These are phyloP conservation scores for Labroides dimidiatus DNA, from an alignment of 2,797 vertebrate species.

Conservation along the genomic window DNA sequence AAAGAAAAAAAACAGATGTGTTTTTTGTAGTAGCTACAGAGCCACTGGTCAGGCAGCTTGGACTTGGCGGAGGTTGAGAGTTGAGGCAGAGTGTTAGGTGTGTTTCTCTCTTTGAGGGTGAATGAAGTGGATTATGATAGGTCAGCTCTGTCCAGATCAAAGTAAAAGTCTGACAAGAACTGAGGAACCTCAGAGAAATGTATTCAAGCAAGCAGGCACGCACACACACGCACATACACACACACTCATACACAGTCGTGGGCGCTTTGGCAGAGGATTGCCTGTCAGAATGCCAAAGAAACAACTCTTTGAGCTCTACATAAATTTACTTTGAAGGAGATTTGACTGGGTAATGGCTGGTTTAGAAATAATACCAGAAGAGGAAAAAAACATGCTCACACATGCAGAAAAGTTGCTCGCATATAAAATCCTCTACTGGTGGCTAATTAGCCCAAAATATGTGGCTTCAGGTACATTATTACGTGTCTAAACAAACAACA, in stretches of 20 bases:
- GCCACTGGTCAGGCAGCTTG: constrained; percentile 27
- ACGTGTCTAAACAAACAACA: neutral
- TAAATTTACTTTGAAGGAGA: constrained; percentile 73
- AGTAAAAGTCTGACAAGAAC: constrained; percentile 72
- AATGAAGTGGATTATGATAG: constrained; percentile 69
- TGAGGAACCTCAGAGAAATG: constrained; percentile 63
- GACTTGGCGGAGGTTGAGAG: constrained; percentile 51
- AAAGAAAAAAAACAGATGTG: constrained; percentile 40
- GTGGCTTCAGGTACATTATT: neutral
- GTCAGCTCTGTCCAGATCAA: constrained; percentile 77
- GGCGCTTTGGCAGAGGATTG: constrained; percentile 52
- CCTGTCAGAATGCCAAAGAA: constrained; percentile 68
- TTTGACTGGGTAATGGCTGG: constrained; percentile 66
- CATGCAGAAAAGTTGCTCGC: constrained; percentile 3
- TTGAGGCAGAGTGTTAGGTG: constrained; percentile 59
- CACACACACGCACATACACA: constrained; percentile 7
- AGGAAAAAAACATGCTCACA: constrained; percentile 38
- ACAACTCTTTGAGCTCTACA: constrained; percentile 67
- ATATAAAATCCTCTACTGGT: neutral
- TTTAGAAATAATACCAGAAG: constrained; percentile 57
- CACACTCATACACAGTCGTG: constrained; percentile 7
- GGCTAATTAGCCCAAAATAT: neutral
- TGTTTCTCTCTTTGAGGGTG: constrained; percentile 62
- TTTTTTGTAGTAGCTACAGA: constrained; percentile 31
- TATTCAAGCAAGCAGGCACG: constrained; percentile 44